A percentile compares a stretch with the other conserved stretches of the same genome.
Conservation (phyloP, 1,140 invertebrate genomes). For the Leguminivora glycinivorella region DNA sequence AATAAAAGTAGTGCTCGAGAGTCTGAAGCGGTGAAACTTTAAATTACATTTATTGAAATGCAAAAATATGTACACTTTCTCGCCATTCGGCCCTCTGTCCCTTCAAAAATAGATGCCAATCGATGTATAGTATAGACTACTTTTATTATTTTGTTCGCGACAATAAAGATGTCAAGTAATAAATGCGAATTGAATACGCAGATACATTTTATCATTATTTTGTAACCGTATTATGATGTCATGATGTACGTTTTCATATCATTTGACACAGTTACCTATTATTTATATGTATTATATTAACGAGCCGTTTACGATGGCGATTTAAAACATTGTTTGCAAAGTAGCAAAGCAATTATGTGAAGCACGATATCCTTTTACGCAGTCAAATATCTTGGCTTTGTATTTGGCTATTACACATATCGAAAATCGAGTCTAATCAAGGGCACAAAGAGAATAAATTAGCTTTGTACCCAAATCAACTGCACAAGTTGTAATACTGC, state of each 20-base stretch:
- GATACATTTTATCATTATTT: conserved; percentile 8
- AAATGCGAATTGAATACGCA: not conserved
- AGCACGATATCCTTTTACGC: not conserved
- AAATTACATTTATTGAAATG: conserved; percentile 65
- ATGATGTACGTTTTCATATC: not conserved
- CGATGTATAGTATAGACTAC: not conserved
- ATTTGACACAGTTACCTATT: not conserved
- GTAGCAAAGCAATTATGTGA: not conserved
- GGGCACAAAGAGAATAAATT: not conserved
- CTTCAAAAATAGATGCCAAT: conserved; percentile 9
- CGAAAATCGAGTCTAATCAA: not conserved
- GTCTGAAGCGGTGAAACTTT: conserved; percentile 59
- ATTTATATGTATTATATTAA: not conserved
- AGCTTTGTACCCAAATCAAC: not conserved
- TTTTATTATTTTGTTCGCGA: not conserved
- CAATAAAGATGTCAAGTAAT: not conserved
- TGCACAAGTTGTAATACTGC: conserved; percentile 18
- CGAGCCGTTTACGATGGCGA: not conserved
- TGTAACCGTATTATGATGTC: not conserved
- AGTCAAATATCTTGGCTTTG: not conserved
- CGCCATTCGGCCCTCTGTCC: not conserved
- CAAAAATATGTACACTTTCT: conserved; percentile 64
- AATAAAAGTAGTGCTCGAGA: conserved; percentile 57
- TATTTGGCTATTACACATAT: not conserved
- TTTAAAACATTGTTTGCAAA: not conserved